Percentiles rank a stretch among this genome's conserved stretches.
Conservation (phyloP, 2,888 invertebrate genomes). For the Gnatocerus cornutus region DNA sequence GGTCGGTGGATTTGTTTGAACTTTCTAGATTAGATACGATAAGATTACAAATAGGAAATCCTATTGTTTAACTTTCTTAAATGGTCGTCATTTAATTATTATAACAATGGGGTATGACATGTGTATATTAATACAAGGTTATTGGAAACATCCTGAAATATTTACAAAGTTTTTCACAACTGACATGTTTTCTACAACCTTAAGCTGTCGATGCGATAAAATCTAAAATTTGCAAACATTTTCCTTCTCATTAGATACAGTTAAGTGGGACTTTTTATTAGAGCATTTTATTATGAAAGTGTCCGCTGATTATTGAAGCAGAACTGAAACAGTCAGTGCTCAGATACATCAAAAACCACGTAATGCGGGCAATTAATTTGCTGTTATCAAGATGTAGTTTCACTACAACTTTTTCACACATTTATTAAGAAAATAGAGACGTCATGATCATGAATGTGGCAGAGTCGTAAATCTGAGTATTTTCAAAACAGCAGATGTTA, state of each 20-base stretch:
- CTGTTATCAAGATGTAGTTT: neutral
- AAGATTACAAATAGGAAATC: conserved; percentile 25
- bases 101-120: neutral
- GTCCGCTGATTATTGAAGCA: conserved; percentile 14
- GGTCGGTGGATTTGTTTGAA: conserved; percentile 4
- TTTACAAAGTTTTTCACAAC: conserved; percentile 12
- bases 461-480: too few species aligned
- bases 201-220: conserved; percentile 4
- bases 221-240: conserved; percentile 6
- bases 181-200: conserved; percentile 14
- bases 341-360: conserved; percentile 9
- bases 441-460: too few species aligned
- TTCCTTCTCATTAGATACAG: conserved; percentile 28
- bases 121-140: conserved; percentile 23
- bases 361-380: conserved; percentile 9
- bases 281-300: conserved; percentile 39
- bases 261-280: conserved; percentile 32
- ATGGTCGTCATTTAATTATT: conserved; percentile 21
- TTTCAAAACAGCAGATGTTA: neutral
- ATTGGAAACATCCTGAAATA: conserved; percentile 33
- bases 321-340: conserved; percentile 30
- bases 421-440: neutral
- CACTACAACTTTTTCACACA: neutral
- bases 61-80: conserved; percentile 29
- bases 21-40: conserved; percentile 38